A percentile compares a stretch with the other conserved stretches of the same genome.
Evolutionary conservation across 2,113 vertebrate genomes (phyloP).

Genomic region (Platichthys flesus): DNA sequence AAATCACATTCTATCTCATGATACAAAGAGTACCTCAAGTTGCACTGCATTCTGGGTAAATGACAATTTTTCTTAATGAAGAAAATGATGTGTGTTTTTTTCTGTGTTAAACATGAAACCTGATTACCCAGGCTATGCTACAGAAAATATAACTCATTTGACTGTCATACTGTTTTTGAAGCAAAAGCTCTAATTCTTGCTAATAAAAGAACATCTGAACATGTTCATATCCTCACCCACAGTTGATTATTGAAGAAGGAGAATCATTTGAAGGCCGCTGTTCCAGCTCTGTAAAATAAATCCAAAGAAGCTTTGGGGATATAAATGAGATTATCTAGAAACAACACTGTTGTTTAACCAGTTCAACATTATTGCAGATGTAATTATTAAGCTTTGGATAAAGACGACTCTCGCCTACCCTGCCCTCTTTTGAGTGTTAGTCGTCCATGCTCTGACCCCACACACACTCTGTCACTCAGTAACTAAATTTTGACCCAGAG

Average conservation of each 20-base stretch:
- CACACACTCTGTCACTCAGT: conserved; percentile 62
- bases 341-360: conserved; percentile 16
- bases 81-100: not conserved
- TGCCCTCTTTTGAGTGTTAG: not conserved
- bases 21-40: not conserved
- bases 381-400: conserved; percentile 29
- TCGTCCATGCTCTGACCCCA: conserved; percentile 4
- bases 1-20: not conserved
- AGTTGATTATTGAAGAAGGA: not conserved
- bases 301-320: conserved; percentile 1
- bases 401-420: conserved; percentile 7
- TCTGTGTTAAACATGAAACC: not conserved
- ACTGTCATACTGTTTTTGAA: not conserved
- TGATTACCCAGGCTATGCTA: not conserved
- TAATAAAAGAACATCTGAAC: not conserved
- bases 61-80: not conserved
- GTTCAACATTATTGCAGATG: conserved; percentile 9
- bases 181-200: not conserved
- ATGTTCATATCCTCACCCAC: not conserved
- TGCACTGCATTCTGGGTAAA: not conserved
- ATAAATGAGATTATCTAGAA: conserved; percentile 5
- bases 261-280: conserved; percentile 8
- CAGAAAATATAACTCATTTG: not conserved
- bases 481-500: conserved; percentile 51
- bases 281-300: conserved; percentile 6